phyloP scores from a whole-genome alignment of 2,797 vertebrate genomes.

The Fistularia commersonii region DNA sequence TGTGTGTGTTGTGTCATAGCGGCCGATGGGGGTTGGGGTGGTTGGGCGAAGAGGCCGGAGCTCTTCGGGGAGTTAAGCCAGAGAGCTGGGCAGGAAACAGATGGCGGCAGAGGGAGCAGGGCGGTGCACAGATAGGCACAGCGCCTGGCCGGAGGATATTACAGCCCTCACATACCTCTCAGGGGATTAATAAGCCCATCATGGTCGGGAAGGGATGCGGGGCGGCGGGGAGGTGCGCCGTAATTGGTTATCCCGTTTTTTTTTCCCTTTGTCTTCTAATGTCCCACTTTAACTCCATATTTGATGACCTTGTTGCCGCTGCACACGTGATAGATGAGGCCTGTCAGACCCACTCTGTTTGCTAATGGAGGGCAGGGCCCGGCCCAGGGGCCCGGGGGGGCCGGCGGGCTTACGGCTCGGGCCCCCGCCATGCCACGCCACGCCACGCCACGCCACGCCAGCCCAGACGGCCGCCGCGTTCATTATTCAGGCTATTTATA shows the following conservation, averaged over 20 bases:
- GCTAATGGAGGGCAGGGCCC: slow-evolving; percentile 13
- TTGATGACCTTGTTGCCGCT: slow-evolving; percentile 18
- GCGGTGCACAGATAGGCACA: slow-evolving; percentile 26
- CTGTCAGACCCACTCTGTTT: slow-evolving; percentile 22
- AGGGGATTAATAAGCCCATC: slow-evolving; percentile 64
- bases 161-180: slow-evolving; percentile 57
- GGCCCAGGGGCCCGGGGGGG: too few relatives aligned
- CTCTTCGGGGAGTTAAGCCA: slow-evolving; percentile 53
- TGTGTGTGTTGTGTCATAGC: slow-evolving; percentile 8
- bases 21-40: slow-evolving; percentile 26
- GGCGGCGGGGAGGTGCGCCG: slow-evolving; percentile 4
- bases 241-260: slow-evolving; percentile 38
- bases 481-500: slow-evolving; percentile 27
- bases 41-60: slow-evolving; percentile 39
- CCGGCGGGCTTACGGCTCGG: too few relatives aligned
- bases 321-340: slow-evolving; percentile 21
- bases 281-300: slow-evolving; percentile 11
- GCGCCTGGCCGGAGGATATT: slow-evolving; percentile 58
- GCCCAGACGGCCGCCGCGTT: slow-evolving; percentile 22
- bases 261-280: slow-evolving; percentile 25
- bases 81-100: slow-evolving; percentile 66
- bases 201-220: slow-evolving; percentile 34
- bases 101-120: slow-evolving; percentile 52
- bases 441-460: too few relatives aligned
- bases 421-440: too few relatives aligned